These are phyloP conservation scores for Diphyllodes magnificus DNA, from an alignment of 2,113 vertebrate genomes.

Conservation along the genomic window DNA sequence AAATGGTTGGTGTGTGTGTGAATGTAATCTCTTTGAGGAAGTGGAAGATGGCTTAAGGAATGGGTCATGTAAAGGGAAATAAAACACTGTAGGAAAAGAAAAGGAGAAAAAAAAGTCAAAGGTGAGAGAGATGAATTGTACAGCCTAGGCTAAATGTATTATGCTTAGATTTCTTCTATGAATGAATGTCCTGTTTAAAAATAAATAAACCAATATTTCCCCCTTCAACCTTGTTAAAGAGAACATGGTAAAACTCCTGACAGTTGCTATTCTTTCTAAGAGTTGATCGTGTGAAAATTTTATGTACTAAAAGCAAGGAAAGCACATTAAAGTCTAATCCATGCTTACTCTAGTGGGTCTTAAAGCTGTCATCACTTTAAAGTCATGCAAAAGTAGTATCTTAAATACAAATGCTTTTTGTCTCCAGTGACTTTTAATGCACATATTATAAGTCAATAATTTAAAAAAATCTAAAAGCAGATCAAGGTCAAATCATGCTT, in stretches of 20 bases:
- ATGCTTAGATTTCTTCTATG: background rate
- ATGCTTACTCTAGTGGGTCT: background rate
- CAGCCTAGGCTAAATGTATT: background rate
- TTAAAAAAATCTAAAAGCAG: background rate
- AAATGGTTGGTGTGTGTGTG: background rate
- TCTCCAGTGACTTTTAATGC: background rate
- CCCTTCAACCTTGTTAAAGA: background rate
- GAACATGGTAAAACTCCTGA: background rate
- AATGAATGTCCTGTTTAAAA: background rate
- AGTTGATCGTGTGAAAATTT: background rate
- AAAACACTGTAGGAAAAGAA: background rate
- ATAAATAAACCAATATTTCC: background rate
- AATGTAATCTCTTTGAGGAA: background rate
- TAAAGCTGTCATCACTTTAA: slow-evolving; percentile 4
- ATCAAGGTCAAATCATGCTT: background rate
- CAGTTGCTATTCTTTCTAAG: background rate
- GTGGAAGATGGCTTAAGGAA: background rate
- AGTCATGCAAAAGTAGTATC: background rate
- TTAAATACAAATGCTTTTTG: background rate
- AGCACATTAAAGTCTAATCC: background rate
- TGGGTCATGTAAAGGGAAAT: background rate
- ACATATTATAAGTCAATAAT: background rate
- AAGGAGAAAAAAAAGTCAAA: background rate
- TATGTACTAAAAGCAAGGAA: background rate
- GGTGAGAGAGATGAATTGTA: background rate